Base-by-base conservation (phyloP, 2,113 vertebrate species). In the Heptranchias perlo region DNA sequence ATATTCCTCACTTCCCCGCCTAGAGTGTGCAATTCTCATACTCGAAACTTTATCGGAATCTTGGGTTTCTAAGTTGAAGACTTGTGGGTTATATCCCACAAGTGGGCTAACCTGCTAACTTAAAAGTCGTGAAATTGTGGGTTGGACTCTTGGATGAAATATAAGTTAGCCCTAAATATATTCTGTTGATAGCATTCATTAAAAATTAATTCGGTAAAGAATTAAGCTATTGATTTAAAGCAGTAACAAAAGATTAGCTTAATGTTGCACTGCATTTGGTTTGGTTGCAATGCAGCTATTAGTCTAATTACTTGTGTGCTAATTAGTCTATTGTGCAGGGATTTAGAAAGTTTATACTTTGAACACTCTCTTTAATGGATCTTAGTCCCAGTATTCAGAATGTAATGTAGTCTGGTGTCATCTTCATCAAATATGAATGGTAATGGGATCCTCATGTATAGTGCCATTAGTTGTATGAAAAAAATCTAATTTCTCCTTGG, bases 391-490 rank as follows among this genome's bases (percentile, higher is more conserved):
- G 49, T 89, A 89, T 54, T 89, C 23, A 54, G 47, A 14, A 89
- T 31, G 28, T 54, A 89, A 89, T 89, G 49, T 31, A 89, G 25
- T 25, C 25, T 54, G 28, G 49, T 89, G 49, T 54, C 23, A 89
- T 28, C 78, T 82, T 82, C 49, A 89, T 89, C 49, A 89, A 89
- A 89, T 89, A 89, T 89, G 49, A 89, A 89, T 89, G 86, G 86
- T 89, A 89, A 89, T 89, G 86, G 86, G 49, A 89, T 11, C 54
- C 84, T 52, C 86, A 54, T 54, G 49, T 5, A 89, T 1, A 44
- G 78, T 39, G 13, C 78, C 1, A 47, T 82, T 82, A 82, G 78
- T 89, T 52, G 86, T 31, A 21, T 28, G 3, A 25, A 54, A 49
- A 11, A 52, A 89, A 89, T 89, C 86, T 25, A 49, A 10, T 89